Conservation (phyloP, 2,888 invertebrate genomes). For the Artemia sinica region DNA sequence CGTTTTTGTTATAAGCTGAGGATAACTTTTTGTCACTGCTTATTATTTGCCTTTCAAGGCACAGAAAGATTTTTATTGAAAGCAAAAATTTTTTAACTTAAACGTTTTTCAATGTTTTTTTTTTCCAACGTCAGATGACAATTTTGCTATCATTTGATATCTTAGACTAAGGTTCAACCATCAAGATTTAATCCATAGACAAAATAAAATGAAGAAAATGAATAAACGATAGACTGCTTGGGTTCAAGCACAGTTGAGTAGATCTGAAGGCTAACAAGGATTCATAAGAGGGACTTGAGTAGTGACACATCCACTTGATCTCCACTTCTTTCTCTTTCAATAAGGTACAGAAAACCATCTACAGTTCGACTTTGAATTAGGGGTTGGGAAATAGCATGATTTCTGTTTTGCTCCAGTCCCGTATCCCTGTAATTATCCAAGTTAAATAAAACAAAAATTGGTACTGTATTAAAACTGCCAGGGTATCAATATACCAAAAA, state of each 20-base stretch:
- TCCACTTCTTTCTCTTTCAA: slow-evolving; percentile 83
- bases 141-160: no score
- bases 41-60: no score
- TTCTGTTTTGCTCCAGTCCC: slow-evolving; percentile 85
- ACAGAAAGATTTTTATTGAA: no score
- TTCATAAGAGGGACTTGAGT: slow-evolving; percentile 78
- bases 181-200: neutral
- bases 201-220: neutral
- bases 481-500: no score
- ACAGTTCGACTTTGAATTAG: slow-evolving; percentile 81
- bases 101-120: no score
- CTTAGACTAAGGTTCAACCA: no score
- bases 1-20: no score
- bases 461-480: no score
- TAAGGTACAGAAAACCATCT: slow-evolving; percentile 74
- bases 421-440: slow-evolving; percentile 58
- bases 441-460: neutral
- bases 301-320: slow-evolving; percentile 81
- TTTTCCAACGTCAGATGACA: no score
- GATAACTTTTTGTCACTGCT: no score
- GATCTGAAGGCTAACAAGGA: slow-evolving; percentile 91
- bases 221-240: slow-evolving; percentile 38
- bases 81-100: no score
- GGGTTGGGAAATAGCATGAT: slow-evolving; percentile 65
- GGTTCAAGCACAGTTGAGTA: slow-evolving; percentile 75